Evolutionary conservation across 2,113 vertebrate species (phyloP), one percentile per base, ranked within the genome.

Genomic region (Chrysochloris asiatica): DNA sequence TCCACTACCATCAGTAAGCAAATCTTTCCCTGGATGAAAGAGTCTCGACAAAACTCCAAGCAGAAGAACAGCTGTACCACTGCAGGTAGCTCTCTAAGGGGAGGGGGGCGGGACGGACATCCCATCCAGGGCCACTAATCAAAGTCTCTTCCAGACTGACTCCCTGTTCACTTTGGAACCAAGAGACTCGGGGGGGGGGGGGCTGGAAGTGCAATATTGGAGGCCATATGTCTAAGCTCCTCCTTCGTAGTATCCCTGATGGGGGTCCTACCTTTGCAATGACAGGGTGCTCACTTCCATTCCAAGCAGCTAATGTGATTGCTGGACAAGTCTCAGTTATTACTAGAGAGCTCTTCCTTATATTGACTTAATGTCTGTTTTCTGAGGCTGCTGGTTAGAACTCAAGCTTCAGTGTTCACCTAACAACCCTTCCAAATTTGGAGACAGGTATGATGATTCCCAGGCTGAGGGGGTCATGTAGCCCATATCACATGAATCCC

Each of bases 21-120:
- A 96, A 99, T 99, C 93, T 99, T 99, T 95, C 99, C 99, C 50
- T 99, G 99, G 99, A 99, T 99, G 99, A 99, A 99, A 96, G 99
- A 99, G 97, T 99, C 98, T 41, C 98, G 99, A 50, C 99, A 99
- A 96, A 99, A 99, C 96, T 97, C 99, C 56, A 99, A 99, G 96
- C 99, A 99, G 97, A 99, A 99, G 98, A 97, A 97, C 98, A 98
- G 94, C 98, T 99, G 98, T 97, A 95, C 98, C 95, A 95, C 98
- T 88, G 97, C 99, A 99, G 99, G 99, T 99, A 99, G 96, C 88
- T 87, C 63, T 94, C 50, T 83, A 47, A 45, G 26, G 86, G 75
- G 52, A 56, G 54, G 75, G 52, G 24, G 54, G 54, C 54, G 7
- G 28, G n/a, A n/a, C n/a, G n/a, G n/a, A n/a, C n/a, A n/a, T n/a